Conservation (phyloP, 2,113 vertebrate genomes). For the Pseudorectes ferrugineus region DNA sequence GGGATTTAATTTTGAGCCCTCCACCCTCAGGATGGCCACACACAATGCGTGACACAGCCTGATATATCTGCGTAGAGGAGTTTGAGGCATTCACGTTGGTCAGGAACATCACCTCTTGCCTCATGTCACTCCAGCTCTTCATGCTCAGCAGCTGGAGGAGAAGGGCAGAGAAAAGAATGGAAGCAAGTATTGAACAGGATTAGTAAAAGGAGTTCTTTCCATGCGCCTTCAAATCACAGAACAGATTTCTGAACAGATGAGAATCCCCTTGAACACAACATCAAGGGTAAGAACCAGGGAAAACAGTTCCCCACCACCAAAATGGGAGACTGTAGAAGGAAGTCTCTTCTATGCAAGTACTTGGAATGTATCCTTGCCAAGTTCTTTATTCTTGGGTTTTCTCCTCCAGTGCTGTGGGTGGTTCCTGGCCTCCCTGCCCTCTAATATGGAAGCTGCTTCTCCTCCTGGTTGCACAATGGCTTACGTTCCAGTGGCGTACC, state of each 20-base stretch:
- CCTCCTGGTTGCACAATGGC: background rate
- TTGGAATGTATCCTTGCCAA: background rate
- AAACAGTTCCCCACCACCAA: background rate
- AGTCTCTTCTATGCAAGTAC: background rate
- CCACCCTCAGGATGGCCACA: slow-evolving; percentile 95
- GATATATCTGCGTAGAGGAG: slow-evolving; percentile 89
- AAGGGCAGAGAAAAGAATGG: background rate
- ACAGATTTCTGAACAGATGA: background rate
- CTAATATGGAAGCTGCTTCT: background rate
- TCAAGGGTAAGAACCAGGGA: background rate
- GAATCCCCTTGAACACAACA: background rate
- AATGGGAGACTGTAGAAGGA: background rate
- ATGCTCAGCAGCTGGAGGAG: slow-evolving; percentile 81
- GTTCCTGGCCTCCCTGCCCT: background rate
- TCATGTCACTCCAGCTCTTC: slow-evolving; percentile 94
- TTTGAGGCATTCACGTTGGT: slow-evolving; percentile 75
- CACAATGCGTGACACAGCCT: slow-evolving; percentile 93
- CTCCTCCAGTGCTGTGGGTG: background rate
- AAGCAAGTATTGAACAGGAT: background rate
- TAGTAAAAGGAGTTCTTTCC: background rate
- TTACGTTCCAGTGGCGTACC: background rate
- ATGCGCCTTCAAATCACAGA: background rate
- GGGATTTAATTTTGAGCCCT: slow-evolving; percentile 95
- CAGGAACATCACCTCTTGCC: slow-evolving; percentile 89
- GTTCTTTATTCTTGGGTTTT: background rate